These are phyloP conservation scores for Mionectes olivaceus DNA, from an alignment of 2,797 vertebrate genomes.

Conservation along the genomic window DNA sequence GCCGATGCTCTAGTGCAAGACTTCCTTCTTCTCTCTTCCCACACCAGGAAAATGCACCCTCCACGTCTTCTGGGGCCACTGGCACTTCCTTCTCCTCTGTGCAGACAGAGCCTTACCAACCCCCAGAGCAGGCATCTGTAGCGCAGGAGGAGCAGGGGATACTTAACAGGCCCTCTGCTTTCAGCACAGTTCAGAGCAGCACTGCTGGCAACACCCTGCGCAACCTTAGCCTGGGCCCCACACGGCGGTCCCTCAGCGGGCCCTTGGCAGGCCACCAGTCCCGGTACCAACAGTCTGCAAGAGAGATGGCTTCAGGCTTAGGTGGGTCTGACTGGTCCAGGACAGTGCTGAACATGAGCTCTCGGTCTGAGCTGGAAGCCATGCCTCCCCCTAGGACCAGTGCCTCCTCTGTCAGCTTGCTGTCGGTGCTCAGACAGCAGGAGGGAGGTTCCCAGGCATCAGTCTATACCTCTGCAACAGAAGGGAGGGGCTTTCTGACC, in stretches of 20 bases:
- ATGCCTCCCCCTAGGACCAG: constrained; percentile 95
- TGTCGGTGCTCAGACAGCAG: constrained; percentile 93
- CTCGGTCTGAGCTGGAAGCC: constrained; percentile 81
- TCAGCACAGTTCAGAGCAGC: constrained; percentile 96
- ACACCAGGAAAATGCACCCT: constrained; percentile 77
- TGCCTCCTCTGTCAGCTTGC: constrained; percentile 92
- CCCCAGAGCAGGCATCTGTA: constrained; percentile 83
- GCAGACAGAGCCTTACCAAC: constrained; percentile 90
- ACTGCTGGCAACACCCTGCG: constrained; percentile 87
- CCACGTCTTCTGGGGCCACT: constrained; percentile 79
- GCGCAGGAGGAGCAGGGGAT: constrained; percentile 83
- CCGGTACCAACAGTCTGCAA: constrained; percentile 79
- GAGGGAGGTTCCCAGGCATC: constrained; percentile 91
- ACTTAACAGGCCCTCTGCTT: constrained; percentile 92
- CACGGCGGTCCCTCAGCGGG: constrained; percentile 82
- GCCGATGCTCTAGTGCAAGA: constrained; percentile 89
- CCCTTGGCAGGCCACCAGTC: constrained; percentile 82
- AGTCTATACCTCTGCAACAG: constrained; percentile 95
- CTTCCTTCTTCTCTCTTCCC: constrained; percentile 83
- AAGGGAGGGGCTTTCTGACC: constrained; percentile 89
- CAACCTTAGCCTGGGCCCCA: constrained; percentile 85
- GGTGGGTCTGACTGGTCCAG: constrained; percentile 90
- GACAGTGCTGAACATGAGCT: constrained; percentile 89
- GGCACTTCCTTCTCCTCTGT: constrained; percentile 91
- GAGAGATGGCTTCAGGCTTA: constrained; percentile 82